Evolutionary conservation across 2,888 invertebrate genomes (phyloP).

Genomic region (Eupithecia pulchellata): DNA sequence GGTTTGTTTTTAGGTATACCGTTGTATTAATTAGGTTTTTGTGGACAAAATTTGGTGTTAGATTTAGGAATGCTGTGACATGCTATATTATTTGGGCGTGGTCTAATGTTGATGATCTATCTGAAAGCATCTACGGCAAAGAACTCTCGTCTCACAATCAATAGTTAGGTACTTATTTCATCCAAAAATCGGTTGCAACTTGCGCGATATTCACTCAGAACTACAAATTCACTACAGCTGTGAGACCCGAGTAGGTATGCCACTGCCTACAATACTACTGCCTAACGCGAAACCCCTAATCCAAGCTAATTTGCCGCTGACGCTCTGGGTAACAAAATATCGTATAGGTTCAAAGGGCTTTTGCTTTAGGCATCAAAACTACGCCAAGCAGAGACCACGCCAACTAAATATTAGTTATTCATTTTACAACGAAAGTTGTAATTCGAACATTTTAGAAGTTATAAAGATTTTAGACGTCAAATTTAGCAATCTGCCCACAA

Average conservation of each 20-base stretch:
- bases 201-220: too few relatives aligned
- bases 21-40: not conserved
- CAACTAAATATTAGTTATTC: not conserved
- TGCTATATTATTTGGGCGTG: not conserved
- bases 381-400: not conserved
- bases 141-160: not conserved
- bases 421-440: not conserved
- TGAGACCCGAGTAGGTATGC: too few relatives aligned
- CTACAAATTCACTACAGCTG: too few relatives aligned
- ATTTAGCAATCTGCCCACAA: conserved; percentile 24
- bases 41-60: not conserved
- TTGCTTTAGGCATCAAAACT: not conserved
- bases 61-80: not conserved
- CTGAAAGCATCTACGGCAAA: not conserved
- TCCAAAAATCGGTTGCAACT: not conserved
- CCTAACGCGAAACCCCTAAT: not conserved
- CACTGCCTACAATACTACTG: not conserved
- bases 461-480: conserved; percentile 10
- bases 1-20: not conserved
- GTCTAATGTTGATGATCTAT: not conserved
- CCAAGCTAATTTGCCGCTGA: not conserved
- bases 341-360: not conserved
- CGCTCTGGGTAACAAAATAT: not conserved
- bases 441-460: conserved; percentile 13
- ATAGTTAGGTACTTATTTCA: not conserved